Base-by-base conservation (phyloP, 2,797 vertebrate species). In the Poecilia gillii region DNA sequence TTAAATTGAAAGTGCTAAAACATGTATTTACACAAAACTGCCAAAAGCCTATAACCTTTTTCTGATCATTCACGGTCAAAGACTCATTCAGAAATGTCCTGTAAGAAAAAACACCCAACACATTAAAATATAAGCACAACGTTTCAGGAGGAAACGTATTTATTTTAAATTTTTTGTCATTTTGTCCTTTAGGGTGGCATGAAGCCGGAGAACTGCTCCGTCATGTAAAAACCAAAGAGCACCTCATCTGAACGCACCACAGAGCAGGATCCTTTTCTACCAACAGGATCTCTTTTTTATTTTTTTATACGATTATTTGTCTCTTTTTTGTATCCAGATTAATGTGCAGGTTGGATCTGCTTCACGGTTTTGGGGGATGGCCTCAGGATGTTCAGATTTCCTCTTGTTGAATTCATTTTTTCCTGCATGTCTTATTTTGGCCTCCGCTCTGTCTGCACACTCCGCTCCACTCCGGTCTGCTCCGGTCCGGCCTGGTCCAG, bases 201-300 rank as follows among this genome's bases (percentile, higher is more conserved):
- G 68, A 95, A 94, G 47, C 90, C 91, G 5, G 94, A 95, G 89
- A 95, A 88, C 87, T 96, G 96, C 91, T 87, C 92, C 79, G 7
- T 96, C 91, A 96, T 96, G 96, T 96, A 94, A 84, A 82, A 59
- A 73, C 46, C 81, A 80, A 71, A 78, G 75, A 31, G 79, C 73
- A 75, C 79, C 84, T 88, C 83, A 81, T 75, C 87, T 74, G 85
- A 82, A 75, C 79, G 77, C 76, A 68, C 46, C 64, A n/a, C 83
- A 72, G 3, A 77, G 80, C 81, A 88, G 77, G 84, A 72, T 4
- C 1, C 7, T 86, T 87, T 88, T 87, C 86, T 84, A 66, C 76
- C 55, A 25, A 73, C 80, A 75, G 81, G 88, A 90, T 85, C 59
- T 85, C 55, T 81, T 20, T 76, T 72, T 33, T 74, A 28, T 87